Conservation (phyloP, 2,113 vertebrate genomes). For the Hyaena hyaena region DNA sequence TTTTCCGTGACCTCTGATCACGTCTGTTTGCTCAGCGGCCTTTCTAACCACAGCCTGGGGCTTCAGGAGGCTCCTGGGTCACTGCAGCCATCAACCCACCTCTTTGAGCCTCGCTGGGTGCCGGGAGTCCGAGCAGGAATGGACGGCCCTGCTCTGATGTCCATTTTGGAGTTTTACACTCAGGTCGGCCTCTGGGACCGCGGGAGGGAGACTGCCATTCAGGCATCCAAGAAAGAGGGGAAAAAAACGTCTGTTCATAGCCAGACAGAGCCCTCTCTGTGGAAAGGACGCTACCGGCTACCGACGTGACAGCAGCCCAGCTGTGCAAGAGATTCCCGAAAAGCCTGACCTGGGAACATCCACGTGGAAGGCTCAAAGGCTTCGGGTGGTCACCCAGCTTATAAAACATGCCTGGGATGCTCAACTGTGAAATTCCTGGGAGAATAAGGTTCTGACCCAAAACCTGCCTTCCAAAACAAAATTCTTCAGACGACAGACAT, state of each 20-base stretch:
- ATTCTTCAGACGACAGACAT: slow-evolving; percentile 50
- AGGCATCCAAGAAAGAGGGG: slow-evolving; percentile 67
- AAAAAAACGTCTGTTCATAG: slow-evolving; percentile 64
- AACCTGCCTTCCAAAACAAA: slow-evolving; percentile 56
- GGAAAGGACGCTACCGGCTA: background rate
- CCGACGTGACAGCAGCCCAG: background rate
- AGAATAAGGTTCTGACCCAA: slow-evolving; percentile 31
- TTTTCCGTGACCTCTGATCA: background rate
- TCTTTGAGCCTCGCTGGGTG: slow-evolving; percentile 55
- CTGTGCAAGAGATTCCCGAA: slow-evolving; percentile 32
- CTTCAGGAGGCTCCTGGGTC: slow-evolving; percentile 45
- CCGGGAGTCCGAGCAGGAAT: background rate
- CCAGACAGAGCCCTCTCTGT: slow-evolving; percentile 56
- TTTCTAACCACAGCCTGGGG: background rate
- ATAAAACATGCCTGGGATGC: background rate
- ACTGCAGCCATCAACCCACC: background rate
- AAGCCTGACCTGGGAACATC: slow-evolving; percentile 45
- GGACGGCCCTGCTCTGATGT: slow-evolving; percentile 45
- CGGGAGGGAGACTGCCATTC: slow-evolving; percentile 70
- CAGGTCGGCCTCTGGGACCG: slow-evolving; percentile 39
- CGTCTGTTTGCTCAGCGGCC: slow-evolving; percentile 22
- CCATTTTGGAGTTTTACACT: slow-evolving; percentile 63
- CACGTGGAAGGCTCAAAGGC: slow-evolving; percentile 39
- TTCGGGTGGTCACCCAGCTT: slow-evolving; percentile 46
- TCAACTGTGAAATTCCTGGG: background rate